Evolutionary conservation across 2,888 invertebrate genomes (phyloP).

Genomic region (Cylindroiulus punctatus): DNA sequence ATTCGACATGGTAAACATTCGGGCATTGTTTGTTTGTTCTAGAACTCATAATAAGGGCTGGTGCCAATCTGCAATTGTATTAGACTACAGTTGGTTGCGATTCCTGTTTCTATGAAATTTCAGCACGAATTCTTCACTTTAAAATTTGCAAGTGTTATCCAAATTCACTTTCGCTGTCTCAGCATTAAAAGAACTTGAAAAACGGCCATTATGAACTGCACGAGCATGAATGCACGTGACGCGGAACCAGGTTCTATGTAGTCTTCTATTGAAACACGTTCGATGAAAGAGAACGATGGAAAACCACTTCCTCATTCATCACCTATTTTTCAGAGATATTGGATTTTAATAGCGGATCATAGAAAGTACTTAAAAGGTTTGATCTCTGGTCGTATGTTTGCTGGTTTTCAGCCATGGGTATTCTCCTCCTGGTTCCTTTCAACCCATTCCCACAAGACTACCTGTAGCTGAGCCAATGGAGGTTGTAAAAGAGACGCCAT

Average conservation of each 20-base stretch:
- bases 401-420: neutral
- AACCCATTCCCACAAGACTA: neutral
- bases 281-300: neutral
- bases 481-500: neutral
- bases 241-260: neutral
- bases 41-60: too few relatives aligned
- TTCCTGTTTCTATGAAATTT: too few relatives aligned
- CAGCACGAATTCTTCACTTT: too few relatives aligned
- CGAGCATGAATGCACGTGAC: neutral
- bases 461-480: neutral
- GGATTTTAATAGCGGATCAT: neutral
- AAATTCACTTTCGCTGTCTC: too few relatives aligned
- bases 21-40: too few relatives aligned
- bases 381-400: neutral
- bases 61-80: too few relatives aligned
- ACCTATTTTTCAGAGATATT: neutral
- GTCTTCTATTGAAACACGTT: neutral
- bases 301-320: slow-evolving; percentile 27
- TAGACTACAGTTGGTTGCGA: too few relatives aligned
- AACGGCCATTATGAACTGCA: too few relatives aligned
- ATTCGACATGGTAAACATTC: too few relatives aligned
- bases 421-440: slow-evolving; percentile 11
- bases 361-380: slow-evolving; percentile 3
- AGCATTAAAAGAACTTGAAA: too few relatives aligned
- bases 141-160: too few relatives aligned